Evolutionary conservation across 92 coral and sea anemone species (phyloP).

Genomic region (Epizoanthus ramosus): DNA sequence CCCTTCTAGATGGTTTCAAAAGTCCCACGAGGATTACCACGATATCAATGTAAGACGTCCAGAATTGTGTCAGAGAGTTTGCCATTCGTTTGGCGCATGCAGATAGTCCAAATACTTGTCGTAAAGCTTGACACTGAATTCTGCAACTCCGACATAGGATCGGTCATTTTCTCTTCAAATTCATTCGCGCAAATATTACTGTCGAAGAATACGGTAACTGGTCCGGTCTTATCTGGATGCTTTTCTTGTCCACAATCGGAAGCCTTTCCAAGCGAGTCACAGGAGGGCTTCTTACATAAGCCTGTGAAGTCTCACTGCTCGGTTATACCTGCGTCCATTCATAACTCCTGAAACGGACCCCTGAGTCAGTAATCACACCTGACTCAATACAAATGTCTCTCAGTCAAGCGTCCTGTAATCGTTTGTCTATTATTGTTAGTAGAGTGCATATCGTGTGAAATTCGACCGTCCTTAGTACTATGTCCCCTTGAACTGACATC

Average conservation of each 20-base stretch:
- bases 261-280: too few species aligned
- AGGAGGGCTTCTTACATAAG: too few species aligned
- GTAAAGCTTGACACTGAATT: background rate
- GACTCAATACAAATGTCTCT: constrained; percentile 15
- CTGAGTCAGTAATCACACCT: constrained; percentile 24
- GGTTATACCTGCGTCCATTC: too few species aligned
- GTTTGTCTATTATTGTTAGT: constrained; percentile 51
- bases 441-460: constrained; percentile 50
- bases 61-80: constrained; percentile 44
- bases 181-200: constrained; percentile 3
- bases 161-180: constrained; percentile 15
- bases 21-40: constrained; percentile 32
- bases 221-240: constrained; percentile 20
- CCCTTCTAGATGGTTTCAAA: constrained; percentile 40
- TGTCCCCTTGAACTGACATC: background rate
- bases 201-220: background rate
- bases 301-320: too few species aligned
- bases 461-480: constrained; percentile 55
- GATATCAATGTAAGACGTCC: constrained; percentile 42
- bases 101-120: constrained; percentile 13
- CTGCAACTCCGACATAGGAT: background rate
- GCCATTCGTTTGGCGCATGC: constrained; percentile 38
- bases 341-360: too few species aligned
- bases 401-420: constrained; percentile 61
- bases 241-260: background rate